Evolutionary conservation across 2,113 vertebrate species (phyloP).

Genomic region (Oncorhynchus kisutch): DNA sequence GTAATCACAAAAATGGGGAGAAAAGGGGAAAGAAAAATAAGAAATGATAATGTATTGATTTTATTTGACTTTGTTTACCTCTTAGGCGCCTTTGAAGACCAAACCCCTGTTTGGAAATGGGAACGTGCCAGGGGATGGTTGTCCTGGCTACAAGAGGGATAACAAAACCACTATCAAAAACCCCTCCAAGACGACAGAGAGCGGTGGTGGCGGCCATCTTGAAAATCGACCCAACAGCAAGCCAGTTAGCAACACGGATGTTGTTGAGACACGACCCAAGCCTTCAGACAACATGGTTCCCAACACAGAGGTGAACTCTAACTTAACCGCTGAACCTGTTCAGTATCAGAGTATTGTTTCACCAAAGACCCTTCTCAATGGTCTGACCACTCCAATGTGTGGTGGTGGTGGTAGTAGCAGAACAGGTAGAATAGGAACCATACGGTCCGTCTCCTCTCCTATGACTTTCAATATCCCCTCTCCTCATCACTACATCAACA

Average conservation of each 20-base stretch:
- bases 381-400: constrained; percentile 9
- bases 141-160: constrained; percentile 19
- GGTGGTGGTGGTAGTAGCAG: not conserved
- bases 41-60: not conserved
- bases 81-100: constrained; percentile 45
- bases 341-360: constrained; percentile 52
- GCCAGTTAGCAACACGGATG: too few species aligned
- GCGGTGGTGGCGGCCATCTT: too few species aligned
- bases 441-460: too few species aligned
- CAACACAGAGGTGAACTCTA: not conserved
- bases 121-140: not conserved
- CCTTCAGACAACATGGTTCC: not conserved
- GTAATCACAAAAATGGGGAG: too few species aligned
- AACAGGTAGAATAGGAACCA: not conserved
- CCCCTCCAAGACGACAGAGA: not conserved
- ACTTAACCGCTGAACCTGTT: not conserved
- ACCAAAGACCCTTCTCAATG: constrained; percentile 56
- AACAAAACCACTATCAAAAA: constrained; percentile 7
- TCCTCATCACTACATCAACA: constrained; percentile 24
- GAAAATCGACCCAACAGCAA: not conserved
- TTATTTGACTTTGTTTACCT: not conserved
- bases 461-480: constrained; percentile 9
- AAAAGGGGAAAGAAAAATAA: too few species aligned
- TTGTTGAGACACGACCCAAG: not conserved
- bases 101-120: constrained; percentile 37